Conservation (phyloP, 2,888 invertebrate genomes). For the Pristionchus japonicus region DNA sequence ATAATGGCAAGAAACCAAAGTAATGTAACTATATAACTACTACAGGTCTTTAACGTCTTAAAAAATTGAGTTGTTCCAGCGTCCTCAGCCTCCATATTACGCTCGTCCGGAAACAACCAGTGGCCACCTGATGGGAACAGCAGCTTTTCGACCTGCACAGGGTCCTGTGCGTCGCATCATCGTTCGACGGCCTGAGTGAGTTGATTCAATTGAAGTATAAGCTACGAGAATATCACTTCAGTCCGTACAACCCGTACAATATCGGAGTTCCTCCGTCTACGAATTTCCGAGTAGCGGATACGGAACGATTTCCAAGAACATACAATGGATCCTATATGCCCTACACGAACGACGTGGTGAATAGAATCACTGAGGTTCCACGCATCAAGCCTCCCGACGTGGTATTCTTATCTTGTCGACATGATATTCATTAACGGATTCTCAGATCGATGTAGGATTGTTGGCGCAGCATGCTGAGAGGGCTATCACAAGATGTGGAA, state of each 20-base stretch:
- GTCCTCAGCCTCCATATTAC: background rate
- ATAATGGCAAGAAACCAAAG: too few relatives aligned
- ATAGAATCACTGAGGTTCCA: background rate
- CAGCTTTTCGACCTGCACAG: too few relatives aligned
- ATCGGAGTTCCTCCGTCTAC: background rate
- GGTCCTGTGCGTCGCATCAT: background rate
- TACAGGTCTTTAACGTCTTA: background rate
- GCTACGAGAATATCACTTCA: background rate
- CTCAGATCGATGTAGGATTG: constrained; percentile 3
- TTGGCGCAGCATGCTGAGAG: background rate
- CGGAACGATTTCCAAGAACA: background rate
- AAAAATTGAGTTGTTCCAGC: background rate
- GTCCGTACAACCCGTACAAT: background rate
- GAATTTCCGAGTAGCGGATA: background rate
- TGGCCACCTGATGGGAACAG: too few relatives aligned
- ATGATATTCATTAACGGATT: background rate
- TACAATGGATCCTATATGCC: background rate
- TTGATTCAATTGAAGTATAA: background rate
- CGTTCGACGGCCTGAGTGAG: background rate
- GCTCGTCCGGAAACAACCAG: background rate
- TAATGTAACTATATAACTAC: background rate
- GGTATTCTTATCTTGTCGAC: background rate
- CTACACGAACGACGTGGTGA: background rate
- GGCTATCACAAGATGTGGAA: background rate
- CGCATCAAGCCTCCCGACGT: background rate